Evolutionary conservation across 2,797 vertebrate species (phyloP).

Genomic region (Coregonus sp.): DNA sequence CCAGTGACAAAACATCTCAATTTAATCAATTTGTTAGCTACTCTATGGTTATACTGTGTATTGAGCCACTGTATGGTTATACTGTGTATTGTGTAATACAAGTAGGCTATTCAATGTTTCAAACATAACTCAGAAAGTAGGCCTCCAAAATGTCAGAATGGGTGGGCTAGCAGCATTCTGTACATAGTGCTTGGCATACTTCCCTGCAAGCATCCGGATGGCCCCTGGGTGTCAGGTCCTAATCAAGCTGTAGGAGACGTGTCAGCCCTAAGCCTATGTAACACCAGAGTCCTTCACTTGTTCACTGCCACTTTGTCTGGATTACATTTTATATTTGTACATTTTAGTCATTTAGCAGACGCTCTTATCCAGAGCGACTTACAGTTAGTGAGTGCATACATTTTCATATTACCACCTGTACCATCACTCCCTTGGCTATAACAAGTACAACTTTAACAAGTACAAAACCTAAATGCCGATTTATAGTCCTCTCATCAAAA

Average conservation of each 20-base stretch:
- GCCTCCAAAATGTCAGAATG: neutral
- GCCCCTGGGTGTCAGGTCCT: conserved; percentile 31
- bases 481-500: neutral
- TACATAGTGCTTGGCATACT: conserved; percentile 23
- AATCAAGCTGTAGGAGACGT: conserved; percentile 29
- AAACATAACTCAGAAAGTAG: neutral
- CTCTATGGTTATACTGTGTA: neutral
- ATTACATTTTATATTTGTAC: neutral
- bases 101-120: neutral
- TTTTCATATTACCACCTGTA: conserved; percentile 24
- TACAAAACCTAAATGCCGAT: neutral
- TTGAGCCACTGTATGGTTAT: neutral
- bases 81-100: neutral
- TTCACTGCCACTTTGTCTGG: conserved; percentile 41
- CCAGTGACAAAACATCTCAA: too few relatives aligned
- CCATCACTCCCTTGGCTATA: conserved; percentile 27
- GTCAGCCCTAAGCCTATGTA: conserved; percentile 27
- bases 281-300: conserved; percentile 26
- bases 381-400: too few relatives aligned
- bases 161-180: conserved; percentile 7
- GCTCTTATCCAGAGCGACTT: too few relatives aligned
- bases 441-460: too few relatives aligned
- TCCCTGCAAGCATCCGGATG: conserved; percentile 21
- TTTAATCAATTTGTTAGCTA: too few relatives aligned
- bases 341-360: too few relatives aligned